Conservation (phyloP, 2,113 vertebrate genomes). For the Trogon melanurus region DNA sequence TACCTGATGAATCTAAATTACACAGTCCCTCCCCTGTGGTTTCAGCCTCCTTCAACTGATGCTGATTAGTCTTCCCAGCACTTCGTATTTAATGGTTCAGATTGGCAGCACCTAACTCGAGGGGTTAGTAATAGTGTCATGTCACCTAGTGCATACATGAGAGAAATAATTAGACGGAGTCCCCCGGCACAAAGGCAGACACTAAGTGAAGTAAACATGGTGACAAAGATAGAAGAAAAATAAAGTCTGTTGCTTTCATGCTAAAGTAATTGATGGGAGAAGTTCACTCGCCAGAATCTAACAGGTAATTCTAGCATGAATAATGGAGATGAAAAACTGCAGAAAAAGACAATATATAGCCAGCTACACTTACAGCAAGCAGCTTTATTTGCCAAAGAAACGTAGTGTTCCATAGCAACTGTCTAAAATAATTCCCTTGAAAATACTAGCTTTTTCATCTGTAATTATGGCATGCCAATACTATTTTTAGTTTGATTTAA, state of each 20-base stretch:
- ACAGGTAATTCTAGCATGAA: neutral
- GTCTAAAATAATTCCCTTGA: slow-evolving; percentile 1
- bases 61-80: neutral
- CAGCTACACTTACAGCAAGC: rapidly evolving
- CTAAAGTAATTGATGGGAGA: neutral
- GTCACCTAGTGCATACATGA: neutral
- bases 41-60: neutral
- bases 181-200: neutral
- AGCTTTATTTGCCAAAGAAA: neutral
- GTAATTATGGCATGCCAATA: neutral
- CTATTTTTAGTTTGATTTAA: neutral
- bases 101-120: neutral
- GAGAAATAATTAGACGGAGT: neutral
- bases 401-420: neutral
- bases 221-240: neutral
- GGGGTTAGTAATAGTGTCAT: neutral
- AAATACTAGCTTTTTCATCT: neutral
- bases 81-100: neutral
- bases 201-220: neutral
- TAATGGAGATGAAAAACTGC: neutral
- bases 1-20: slow-evolving; percentile 20
- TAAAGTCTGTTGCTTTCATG: neutral
- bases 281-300: neutral
- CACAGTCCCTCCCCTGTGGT: neutral
- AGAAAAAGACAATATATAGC: neutral